phyloP scores from a whole-genome alignment of 2,888 invertebrate species.

The Seira sanloemensis region DNA sequence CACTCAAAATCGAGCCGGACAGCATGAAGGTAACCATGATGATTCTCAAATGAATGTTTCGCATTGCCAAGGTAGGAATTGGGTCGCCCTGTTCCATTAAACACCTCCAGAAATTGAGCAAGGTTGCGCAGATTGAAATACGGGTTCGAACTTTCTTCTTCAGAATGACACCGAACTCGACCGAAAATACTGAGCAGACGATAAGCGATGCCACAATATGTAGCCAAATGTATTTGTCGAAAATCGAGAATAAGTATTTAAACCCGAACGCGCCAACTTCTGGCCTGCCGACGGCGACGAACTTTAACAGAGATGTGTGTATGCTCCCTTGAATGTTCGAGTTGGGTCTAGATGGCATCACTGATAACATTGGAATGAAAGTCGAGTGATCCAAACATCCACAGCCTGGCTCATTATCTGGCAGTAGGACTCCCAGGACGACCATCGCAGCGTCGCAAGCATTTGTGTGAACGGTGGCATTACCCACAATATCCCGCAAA shows the following conservation, averaged over 20 bases:
- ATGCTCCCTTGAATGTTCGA: background rate
- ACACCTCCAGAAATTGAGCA: background rate
- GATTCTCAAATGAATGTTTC: too few species aligned
- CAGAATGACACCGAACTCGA: too few species aligned
- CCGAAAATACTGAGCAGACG: too few species aligned
- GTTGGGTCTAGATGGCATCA: background rate
- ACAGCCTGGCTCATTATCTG: background rate
- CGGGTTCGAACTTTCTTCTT: too few species aligned
- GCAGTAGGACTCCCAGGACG: background rate
- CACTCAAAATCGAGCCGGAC: too few species aligned
- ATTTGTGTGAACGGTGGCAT: background rate
- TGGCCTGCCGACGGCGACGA: background rate
- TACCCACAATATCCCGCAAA: background rate
- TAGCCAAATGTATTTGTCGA: background rate
- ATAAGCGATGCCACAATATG: background rate
- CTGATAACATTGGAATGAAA: background rate
- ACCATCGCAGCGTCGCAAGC: background rate
- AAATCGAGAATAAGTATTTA: background rate
- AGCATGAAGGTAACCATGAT: too few species aligned
- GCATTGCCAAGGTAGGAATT: too few species aligned
- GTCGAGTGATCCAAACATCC: background rate
- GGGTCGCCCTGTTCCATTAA: too few species aligned
- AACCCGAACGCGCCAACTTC: background rate
- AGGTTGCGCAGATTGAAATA: too few species aligned
- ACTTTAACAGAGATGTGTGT: background rate